Evolutionary conservation across 2,797 vertebrate genomes (phyloP).

Genomic region (Syncerus caffer): DNA sequence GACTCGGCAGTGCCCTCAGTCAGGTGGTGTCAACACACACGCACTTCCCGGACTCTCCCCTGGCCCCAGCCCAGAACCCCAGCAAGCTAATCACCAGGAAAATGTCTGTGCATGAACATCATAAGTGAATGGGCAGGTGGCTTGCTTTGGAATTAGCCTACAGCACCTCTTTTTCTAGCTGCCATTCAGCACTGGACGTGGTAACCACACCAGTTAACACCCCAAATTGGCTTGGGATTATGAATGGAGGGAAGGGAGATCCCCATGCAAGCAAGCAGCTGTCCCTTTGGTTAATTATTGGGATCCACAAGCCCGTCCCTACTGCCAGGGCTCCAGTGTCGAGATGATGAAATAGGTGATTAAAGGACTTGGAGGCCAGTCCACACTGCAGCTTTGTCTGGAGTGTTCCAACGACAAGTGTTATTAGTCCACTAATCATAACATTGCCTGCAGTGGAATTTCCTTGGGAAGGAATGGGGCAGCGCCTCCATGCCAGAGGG

Average conservation of each 20-base stretch:
- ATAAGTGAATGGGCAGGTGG: background rate
- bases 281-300: constrained; percentile 74
- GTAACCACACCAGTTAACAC: constrained; percentile 63
- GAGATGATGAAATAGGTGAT: constrained; percentile 80
- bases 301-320: constrained; percentile 68
- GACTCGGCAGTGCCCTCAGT: background rate
- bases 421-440: constrained; percentile 79
- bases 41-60: constrained; percentile 17
- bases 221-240: constrained; percentile 48
- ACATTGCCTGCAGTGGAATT: constrained; percentile 79
- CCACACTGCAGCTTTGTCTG: constrained; percentile 77
- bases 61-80: constrained; percentile 15
- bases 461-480: constrained; percentile 78
- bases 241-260: constrained; percentile 74
- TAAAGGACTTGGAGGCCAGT: constrained; percentile 77
- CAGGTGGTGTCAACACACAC: background rate
- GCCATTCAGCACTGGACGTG: background rate
- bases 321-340: constrained; percentile 73
- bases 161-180: constrained; percentile 32
- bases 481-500: constrained; percentile 75
- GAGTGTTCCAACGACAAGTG: constrained; percentile 77
- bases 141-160: constrained; percentile 18
- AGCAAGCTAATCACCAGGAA: constrained; percentile 46
- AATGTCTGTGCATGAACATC: background rate
- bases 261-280: constrained; percentile 68